Evolutionary conservation across 1,140 invertebrate genomes (phyloP), one percentile per base, ranked within the genome.

Genomic region (Calephelis nemesis): DNA sequence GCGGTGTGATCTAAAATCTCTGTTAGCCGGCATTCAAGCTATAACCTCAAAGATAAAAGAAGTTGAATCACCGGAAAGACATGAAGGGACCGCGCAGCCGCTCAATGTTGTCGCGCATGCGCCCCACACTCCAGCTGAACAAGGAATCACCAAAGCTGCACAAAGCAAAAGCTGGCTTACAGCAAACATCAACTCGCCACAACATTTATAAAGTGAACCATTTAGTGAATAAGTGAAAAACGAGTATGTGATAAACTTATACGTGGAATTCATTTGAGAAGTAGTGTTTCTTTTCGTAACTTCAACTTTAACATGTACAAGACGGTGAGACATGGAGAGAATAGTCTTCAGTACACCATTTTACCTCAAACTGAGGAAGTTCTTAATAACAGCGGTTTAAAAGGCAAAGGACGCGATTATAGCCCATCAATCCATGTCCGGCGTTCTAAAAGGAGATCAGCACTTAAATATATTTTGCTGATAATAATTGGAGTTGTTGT

Each of bases 281-380:
- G 78, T 87, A 86, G 84, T 88, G 83, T 79, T 87, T 79, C 72
- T 76, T 80, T 79, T 79, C 70, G 77, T 81, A 74, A 73, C 71
- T 78, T 75, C 74, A 63, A 64, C 74, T n/a, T 76, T 76, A 93
- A 87, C 75, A 95, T 95, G 95, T 96, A 95, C 87, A 95, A 96
- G 92, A 96, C 95, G 62, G 95, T 96, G 78, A 85, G 94, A 67
- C 95, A 95, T 81, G 95, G 95, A 47, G 95, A 96, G 79, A 94
- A 95, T 75, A 95, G 94, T 77, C 91, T 96, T 74, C 95, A 95
- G 75, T 96, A 96, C 81, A 95, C 94, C 49, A 95, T 96, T 74
- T 87, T 96, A 48, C 95, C 95, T 52, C 95, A 95, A 82, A 94
- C 94, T 30, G 94, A 95, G 81, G 94, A 94, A 77, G 93, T 94